These are phyloP conservation scores for Oncorhynchus masou DNA, from an alignment of 2,113 vertebrate genomes.

Conservation along the genomic window DNA sequence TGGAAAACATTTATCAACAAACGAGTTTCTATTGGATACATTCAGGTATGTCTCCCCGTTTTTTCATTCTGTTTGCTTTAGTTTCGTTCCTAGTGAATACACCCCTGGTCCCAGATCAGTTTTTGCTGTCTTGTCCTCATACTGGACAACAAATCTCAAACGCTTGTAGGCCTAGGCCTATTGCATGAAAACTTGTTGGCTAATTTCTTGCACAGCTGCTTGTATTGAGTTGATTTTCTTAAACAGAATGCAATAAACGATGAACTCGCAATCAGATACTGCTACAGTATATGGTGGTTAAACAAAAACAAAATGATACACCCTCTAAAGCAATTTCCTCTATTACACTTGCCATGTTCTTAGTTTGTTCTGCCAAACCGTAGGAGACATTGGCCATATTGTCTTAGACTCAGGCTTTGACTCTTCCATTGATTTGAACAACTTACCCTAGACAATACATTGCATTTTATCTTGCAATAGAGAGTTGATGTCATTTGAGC, in stretches of 20 bases:
- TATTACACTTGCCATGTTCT: constrained; percentile 24
- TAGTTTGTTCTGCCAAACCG: constrained; percentile 48
- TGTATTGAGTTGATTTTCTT: background rate
- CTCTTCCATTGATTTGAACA: constrained; percentile 53
- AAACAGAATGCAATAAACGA: background rate
- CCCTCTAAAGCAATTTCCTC: constrained; percentile 43
- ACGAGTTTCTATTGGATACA: no score
- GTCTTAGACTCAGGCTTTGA: constrained; percentile 45
- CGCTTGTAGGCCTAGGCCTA: no score
- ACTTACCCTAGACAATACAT: no score
- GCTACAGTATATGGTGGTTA: background rate
- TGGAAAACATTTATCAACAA: no score
- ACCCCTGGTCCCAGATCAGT: no score
- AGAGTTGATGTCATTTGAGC: no score
- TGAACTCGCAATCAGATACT: background rate
- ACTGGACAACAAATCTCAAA: no score
- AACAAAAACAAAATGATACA: background rate
- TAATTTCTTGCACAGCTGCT: background rate
- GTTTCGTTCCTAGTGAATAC: no score
- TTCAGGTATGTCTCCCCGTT: no score
- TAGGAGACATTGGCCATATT: constrained; percentile 53
- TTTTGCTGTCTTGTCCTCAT: no score
- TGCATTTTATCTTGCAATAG: no score
- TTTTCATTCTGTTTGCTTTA: no score
- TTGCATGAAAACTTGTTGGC: background rate